Conservation (phyloP, 2,888 invertebrate genomes). For the Philhelius pedissequus region DNA sequence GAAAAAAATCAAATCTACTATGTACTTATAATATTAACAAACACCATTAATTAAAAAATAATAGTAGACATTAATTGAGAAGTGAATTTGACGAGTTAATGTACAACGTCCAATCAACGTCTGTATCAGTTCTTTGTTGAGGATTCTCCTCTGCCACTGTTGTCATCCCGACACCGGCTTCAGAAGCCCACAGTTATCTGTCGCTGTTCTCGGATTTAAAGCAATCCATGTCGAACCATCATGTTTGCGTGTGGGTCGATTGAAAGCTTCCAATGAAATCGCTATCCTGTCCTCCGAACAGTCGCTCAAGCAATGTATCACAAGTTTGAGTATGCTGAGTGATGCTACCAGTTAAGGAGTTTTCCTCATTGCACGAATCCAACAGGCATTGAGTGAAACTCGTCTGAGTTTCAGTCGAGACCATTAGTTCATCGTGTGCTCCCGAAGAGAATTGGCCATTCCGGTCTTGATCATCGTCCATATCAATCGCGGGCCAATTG, state of each 20-base stretch:
- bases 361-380: slow-evolving; percentile 69
- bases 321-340: slow-evolving; percentile 78
- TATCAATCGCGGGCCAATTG: slow-evolving; percentile 78
- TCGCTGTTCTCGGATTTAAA: slow-evolving; percentile 21
- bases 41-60: background rate
- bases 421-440: slow-evolving; percentile 80
- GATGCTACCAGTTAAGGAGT: slow-evolving; percentile 67
- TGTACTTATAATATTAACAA: background rate
- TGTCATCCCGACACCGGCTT: background rate
- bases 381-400: slow-evolving; percentile 73
- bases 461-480: slow-evolving; percentile 38
- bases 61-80: background rate
- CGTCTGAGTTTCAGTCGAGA: slow-evolving; percentile 83
- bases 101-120: slow-evolving; percentile 20
- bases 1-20: background rate
- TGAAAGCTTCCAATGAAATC: slow-evolving; percentile 74
- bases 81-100: slow-evolving; percentile 15
- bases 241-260: slow-evolving; percentile 77
- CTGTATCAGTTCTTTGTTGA: background rate
- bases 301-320: slow-evolving; percentile 74
- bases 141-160: background rate
- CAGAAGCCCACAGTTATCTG: slow-evolving; percentile 28
- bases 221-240: slow-evolving; percentile 74
- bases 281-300: slow-evolving; percentile 73
- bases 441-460: slow-evolving; percentile 45